Conservation (phyloP, 2,888 invertebrate genomes). For the Clistopyga incitator region DNA sequence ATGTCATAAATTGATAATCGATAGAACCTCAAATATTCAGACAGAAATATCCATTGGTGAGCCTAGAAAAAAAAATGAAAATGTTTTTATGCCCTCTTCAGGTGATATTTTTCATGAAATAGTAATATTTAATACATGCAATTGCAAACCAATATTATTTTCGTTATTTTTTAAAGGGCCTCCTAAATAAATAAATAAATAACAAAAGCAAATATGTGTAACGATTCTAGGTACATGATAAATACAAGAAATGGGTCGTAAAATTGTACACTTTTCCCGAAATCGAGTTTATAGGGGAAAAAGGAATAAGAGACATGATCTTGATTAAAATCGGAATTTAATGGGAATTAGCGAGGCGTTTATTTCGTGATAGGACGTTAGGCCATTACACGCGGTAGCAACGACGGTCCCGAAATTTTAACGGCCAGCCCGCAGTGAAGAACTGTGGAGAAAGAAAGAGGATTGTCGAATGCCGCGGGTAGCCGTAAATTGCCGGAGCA, state of each 20-base stretch:
- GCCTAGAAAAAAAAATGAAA: too few species aligned
- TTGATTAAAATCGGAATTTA: constrained; percentile 17
- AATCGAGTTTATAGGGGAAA: background rate
- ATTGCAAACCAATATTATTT: too few species aligned
- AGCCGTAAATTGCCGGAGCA: constrained; percentile 53
- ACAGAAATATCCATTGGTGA: too few species aligned
- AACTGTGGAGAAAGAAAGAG: constrained; percentile 5
- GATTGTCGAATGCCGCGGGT: constrained; percentile 16
- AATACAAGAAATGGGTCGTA: background rate
- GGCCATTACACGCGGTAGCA: background rate
- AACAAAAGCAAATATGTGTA: too few species aligned
- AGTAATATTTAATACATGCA: too few species aligned
- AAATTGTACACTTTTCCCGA: background rate
- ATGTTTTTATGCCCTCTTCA: too few species aligned
- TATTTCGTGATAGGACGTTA: background rate
- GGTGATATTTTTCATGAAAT: too few species aligned
- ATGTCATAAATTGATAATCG: too few species aligned
- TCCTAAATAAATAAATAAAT: too few species aligned
- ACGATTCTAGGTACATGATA: too few species aligned
- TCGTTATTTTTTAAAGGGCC: too few species aligned
- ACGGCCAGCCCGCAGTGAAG: background rate
- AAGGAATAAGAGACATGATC: constrained; percentile 1
- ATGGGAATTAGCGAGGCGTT: constrained; percentile 1
- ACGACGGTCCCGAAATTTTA: constrained; percentile 5
- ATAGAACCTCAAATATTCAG: too few species aligned